Evolutionary conservation across 2,113 vertebrate genomes (phyloP), one percentile per base, ranked within the genome.

Genomic region (Tragelaphus buxtoni): DNA sequence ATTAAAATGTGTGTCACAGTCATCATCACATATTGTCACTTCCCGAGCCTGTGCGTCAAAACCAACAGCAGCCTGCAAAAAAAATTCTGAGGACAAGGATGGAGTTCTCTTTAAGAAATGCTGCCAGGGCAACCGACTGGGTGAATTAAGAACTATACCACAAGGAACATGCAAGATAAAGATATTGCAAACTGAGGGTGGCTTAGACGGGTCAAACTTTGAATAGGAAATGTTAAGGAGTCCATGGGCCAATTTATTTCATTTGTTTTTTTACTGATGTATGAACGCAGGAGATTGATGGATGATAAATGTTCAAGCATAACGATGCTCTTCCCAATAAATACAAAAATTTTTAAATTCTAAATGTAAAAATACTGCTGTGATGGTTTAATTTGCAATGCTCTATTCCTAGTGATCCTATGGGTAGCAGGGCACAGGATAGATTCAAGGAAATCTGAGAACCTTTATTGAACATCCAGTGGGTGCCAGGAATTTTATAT

Each of bases 401-500:
- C 56, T 82, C 85, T 90, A 56, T 95, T 96, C 92, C 87, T 82
- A 55, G 39, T 28, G n/a, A 69, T 61, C 69, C 2, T 49, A 82
- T 51, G 35, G 61, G 47, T 47, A 47, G 35, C 20, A 49, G 53
- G 32, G 24, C 10, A 61, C 18, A 45, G 12, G 80, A 69, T 4
- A 89, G 69, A 95, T 35, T 83, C 6, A 9, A 89, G 82, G 90
- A 96, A 92, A 60, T 88, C 39, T 51, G 30, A 79, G 92, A 65
- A 77, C 60, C 47, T 42, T 81, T 16, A 55, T 3, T 3, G 45
- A 81, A 56, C 42, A 76, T 32, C 49, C 56, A n/a, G 69, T 24
- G 47, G 51, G 42, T n/a, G 49, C 92, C 89, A 95, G 39, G 56
- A 82, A 88, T 51, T 42, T 55, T 30, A 5, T 35, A 7, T 35